Conservation (phyloP, 2,113 vertebrate genomes). For the Gymnobelideus leadbeateri region DNA sequence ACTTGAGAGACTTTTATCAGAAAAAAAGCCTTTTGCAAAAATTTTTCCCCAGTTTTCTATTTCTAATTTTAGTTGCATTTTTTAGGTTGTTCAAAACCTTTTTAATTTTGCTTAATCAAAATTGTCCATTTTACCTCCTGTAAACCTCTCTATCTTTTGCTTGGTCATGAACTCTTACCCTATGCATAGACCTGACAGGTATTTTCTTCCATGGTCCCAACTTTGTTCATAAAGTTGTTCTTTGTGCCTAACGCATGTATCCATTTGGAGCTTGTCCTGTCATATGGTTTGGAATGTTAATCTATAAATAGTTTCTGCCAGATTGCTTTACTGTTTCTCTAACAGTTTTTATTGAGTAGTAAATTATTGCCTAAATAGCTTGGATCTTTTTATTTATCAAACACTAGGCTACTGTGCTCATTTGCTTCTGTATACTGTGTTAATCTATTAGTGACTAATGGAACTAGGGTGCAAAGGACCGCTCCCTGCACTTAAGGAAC, state of each 20-base stretch:
- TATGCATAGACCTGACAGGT: neutral
- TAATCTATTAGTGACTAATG: neutral
- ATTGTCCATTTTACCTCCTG: neutral
- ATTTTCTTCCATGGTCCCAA: neutral
- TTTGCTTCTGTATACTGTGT: neutral
- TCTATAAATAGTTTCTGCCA: neutral
- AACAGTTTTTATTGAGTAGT: conserved; percentile 1
- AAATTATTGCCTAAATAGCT: neutral
- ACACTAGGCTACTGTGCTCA: neutral
- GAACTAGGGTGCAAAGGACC: neutral
- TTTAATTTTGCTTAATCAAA: neutral
- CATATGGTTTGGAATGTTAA: neutral
- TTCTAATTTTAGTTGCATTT: neutral
- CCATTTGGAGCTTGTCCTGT: neutral
- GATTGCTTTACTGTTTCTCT: neutral
- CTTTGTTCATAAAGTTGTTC: neutral
- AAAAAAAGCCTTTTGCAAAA: neutral
- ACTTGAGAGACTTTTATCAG: neutral
- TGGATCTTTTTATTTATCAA: neutral
- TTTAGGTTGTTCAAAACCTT: neutral
- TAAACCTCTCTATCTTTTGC: neutral
- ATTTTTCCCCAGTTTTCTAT: neutral
- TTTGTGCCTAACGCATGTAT: neutral
- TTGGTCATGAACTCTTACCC: neutral
- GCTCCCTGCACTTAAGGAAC: neutral